Evolutionary conservation across 2,113 vertebrate genomes (phyloP).

Genomic region (Climacteris rufus): DNA sequence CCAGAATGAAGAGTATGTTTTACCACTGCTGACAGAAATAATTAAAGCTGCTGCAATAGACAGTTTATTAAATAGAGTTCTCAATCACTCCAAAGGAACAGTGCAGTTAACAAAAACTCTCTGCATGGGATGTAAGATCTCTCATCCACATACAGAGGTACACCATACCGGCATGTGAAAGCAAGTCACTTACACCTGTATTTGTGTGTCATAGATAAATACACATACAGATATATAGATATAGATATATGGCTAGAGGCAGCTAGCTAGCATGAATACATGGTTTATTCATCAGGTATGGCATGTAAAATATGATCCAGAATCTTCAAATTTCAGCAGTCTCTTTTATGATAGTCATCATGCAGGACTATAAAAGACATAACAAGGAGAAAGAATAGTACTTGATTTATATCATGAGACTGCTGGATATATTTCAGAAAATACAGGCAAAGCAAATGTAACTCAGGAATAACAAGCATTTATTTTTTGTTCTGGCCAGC

Average conservation of each 20-base stretch:
- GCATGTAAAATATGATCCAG: neutral
- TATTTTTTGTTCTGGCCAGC: neutral
- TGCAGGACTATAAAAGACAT: neutral
- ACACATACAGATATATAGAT: no score
- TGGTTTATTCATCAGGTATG: neutral
- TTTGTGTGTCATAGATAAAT: neutral
- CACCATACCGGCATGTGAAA: neutral
- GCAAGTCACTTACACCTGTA: neutral
- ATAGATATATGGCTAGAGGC: no score
- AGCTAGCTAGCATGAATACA: no score
- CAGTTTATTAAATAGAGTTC: neutral
- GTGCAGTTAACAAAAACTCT: neutral
- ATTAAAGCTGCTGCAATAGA: neutral
- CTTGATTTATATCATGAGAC: neutral
- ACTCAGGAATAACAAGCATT: neutral
- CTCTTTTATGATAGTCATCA: neutral
- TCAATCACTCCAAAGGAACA: neutral
- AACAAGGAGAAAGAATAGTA: neutral
- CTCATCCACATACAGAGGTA: neutral
- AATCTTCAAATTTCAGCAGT: neutral
- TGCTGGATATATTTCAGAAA: neutral
- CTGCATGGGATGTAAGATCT: neutral
- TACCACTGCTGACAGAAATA: neutral
- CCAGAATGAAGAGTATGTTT: neutral
- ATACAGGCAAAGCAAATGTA: neutral